Percentiles rank a stretch among this genome's conserved stretches.
These are phyloP conservation scores for Drosophila nr. fundita DNA, from an alignment of 2,888 invertebrate species.

Conservation along the genomic window DNA sequence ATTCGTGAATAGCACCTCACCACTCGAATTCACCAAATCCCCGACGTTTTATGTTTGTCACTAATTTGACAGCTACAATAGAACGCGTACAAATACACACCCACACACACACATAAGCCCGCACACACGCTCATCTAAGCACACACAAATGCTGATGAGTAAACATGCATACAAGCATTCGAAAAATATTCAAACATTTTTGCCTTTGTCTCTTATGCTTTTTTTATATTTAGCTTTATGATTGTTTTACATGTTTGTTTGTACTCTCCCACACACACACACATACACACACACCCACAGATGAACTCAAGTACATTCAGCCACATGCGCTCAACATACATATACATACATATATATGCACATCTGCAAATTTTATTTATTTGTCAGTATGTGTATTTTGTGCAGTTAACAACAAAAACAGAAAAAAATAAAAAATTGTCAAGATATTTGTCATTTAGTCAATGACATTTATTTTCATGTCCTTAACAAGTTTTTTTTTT, in stretches of 20 bases:
- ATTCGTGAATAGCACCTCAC: slow-evolving; percentile 61
- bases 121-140: slow-evolving; percentile 13
- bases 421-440: slow-evolving; percentile 53
- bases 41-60: slow-evolving; percentile 50
- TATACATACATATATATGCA: slow-evolving; percentile 31
- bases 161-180: slow-evolving; percentile 47
- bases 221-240: slow-evolving; percentile 58
- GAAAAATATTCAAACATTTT: slow-evolving; percentile 59
- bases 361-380: slow-evolving; percentile 55
- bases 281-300: slow-evolving; percentile 15
- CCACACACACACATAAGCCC: slow-evolving; percentile 3
- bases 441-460: slow-evolving; percentile 81
- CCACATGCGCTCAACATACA: not conserved
- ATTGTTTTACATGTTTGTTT: slow-evolving; percentile 67
- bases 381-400: slow-evolving; percentile 37
- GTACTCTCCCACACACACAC: slow-evolving; percentile 33
- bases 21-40: slow-evolving; percentile 10
- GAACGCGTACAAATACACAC: slow-evolving; percentile 17
- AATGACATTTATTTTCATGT: slow-evolving; percentile 81
- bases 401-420: slow-evolving; percentile 49
- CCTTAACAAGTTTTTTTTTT: slow-evolving; percentile 40
- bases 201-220: slow-evolving; percentile 43
- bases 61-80: slow-evolving; percentile 51
- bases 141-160: slow-evolving; percentile 16
- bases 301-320: slow-evolving; percentile 11